Conservation (phyloP, 2,113 vertebrate species). For the Cacatua alba region DNA sequence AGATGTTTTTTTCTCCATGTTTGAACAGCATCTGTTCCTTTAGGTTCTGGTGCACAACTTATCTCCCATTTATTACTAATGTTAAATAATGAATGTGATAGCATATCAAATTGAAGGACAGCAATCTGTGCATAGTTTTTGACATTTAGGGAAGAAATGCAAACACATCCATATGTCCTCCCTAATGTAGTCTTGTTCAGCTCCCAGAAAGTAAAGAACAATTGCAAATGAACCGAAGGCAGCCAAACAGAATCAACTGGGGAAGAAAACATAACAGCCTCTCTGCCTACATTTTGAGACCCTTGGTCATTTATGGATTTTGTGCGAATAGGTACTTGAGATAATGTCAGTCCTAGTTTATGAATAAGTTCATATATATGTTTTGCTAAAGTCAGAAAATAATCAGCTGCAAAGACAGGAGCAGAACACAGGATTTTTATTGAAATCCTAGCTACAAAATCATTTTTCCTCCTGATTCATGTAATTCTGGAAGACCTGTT, state of each 20-base stretch:
- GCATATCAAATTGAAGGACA: background rate
- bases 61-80: background rate
- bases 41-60: background rate
- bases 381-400: background rate
- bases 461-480: background rate
- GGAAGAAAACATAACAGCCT: background rate
- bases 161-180: background rate
- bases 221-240: background rate
- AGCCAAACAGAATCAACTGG: accelerated
- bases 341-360: background rate
- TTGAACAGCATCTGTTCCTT: background rate
- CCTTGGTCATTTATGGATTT: background rate
- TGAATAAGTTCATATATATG: background rate
- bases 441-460: background rate
- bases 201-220: background rate
- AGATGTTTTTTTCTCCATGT: background rate
- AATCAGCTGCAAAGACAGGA: background rate
- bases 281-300: background rate
- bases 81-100: background rate
- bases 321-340: background rate
- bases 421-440: background rate
- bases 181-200: background rate
- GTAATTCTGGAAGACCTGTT: background rate
- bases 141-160: background rate
- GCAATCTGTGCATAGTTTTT: background rate